Base-by-base conservation (phyloP, 2,797 vertebrate species). In the Leptodactylus fallax region DNA sequence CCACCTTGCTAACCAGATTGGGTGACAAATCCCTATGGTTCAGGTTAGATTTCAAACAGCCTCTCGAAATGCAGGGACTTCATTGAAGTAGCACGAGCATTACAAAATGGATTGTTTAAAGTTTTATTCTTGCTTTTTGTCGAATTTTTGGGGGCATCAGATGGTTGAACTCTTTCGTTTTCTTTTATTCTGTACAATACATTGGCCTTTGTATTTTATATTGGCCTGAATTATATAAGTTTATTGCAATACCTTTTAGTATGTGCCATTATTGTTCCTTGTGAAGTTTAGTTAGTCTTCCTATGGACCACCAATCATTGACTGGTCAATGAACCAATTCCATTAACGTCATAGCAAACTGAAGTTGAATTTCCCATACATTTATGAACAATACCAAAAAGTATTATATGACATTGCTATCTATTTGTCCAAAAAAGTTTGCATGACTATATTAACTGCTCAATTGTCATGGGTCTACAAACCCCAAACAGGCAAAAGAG, bases 1-100 rank as follows among this genome's bases (percentile, higher is more conserved):
- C 72, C 74, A 85, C 71, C 76, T 60, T 61, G 49, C 53, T 88
- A 51, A 72, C 87, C 81, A 88, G 87, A 85, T 84, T 80, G 61
- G 81, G 51, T 72, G 63, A 79, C 47, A 79, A 79, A 88, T 79
- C 80, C 87, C 81, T 65, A 58, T 71, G 56, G 76, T 72, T 67
- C 79, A 79, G 87, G 74, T 88, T 77, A 85, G 45, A 61, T 88
- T 81, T 88, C 81, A 71, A 60, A 79, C 55, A 79, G 16, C 14
- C 53, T 72, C 58, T 82, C 23, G 47, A 58, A 77, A 69, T 36
- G 47, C 61, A 12, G 36, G 27, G 60, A 36, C 56, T 17, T 76
- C 56, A 21, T 5, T 76, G 27, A 85, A 76, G 27, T 14, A 85
- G 7, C 67, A 25, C 12, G 51, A 10, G 25, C n/a, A 25, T 61